These are phyloP conservation scores for Nipponacmea schrenckii DNA, from an alignment of 2,888 invertebrate genomes.

Conservation along the genomic window DNA sequence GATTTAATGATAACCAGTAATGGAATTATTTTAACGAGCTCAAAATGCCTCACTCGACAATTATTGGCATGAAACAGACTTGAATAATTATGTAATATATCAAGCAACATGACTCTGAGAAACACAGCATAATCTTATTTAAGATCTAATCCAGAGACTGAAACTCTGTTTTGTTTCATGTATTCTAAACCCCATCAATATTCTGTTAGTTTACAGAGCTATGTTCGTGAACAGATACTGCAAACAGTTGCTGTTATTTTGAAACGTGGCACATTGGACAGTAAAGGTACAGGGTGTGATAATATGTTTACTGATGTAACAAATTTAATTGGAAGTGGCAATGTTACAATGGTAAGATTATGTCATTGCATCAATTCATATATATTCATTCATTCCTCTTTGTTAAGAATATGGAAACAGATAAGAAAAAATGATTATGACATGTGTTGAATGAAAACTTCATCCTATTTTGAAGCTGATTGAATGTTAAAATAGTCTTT, in stretches of 20 bases:
- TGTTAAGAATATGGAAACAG: too few species aligned
- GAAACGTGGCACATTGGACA: constrained; percentile 82
- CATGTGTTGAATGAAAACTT: not conserved
- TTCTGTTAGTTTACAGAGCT: constrained; percentile 73
- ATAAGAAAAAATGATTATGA: not conserved
- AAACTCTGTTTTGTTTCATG: too few species aligned
- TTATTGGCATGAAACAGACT: not conserved
- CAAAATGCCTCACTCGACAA: too few species aligned
- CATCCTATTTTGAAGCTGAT: not conserved
- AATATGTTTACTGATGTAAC: constrained; percentile 72
- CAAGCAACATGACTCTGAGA: not conserved
- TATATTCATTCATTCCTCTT: constrained; percentile 10
- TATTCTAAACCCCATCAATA: too few species aligned
- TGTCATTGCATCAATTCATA: constrained; percentile 18
- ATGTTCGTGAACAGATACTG: constrained; percentile 76
- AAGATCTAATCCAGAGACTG: too few species aligned
- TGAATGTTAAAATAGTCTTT: too few species aligned
- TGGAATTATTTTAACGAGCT: too few species aligned
- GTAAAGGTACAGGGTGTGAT: constrained; percentile 76
- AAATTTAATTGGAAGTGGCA: constrained; percentile 78
- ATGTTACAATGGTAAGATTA: constrained; percentile 73
- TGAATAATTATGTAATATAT: not conserved
- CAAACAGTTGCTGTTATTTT: constrained; percentile 87
- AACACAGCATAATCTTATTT: too few species aligned
- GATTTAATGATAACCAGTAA: too few species aligned